A percentile compares a stretch with the other conserved stretches of the same genome.
phyloP scores from a whole-genome alignment of 2,797 vertebrate genomes.

The Emys orbicularis region DNA sequence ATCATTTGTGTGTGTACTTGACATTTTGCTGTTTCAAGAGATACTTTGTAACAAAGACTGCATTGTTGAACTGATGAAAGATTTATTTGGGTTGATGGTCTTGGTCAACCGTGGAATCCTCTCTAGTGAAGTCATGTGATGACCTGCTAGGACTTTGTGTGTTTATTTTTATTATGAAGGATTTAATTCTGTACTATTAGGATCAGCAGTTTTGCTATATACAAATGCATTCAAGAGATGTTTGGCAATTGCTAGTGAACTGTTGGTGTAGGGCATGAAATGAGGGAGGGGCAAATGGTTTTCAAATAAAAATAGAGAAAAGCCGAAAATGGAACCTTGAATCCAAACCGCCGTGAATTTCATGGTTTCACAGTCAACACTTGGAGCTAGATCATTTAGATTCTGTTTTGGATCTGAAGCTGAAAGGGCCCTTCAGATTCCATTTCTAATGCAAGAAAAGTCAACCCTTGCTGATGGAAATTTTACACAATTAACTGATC shows the following conservation, averaged over 20 bases:
- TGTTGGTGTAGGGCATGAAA: background rate
- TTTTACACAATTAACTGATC: background rate
- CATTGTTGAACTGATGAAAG: background rate
- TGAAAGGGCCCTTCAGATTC: background rate
- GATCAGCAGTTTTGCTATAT: background rate
- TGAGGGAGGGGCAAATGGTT: background rate
- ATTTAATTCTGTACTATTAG: background rate
- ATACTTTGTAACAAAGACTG: background rate
- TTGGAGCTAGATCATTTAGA: background rate
- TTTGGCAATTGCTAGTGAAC: background rate
- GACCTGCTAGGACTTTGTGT: background rate
- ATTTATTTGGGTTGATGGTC: fast-evolving
- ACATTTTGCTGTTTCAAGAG: background rate
- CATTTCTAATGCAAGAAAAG: background rate
- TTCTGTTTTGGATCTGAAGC: background rate
- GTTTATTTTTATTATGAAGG: background rate
- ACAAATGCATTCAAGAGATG: background rate
- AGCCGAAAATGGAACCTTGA: background rate
- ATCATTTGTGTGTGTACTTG: background rate
- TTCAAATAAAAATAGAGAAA: background rate
- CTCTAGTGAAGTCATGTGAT: background rate
- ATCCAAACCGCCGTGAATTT: background rate
- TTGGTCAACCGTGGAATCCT: background rate
- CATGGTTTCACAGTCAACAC: background rate
- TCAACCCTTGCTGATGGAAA: background rate